Evolutionary conservation across 2,113 vertebrate species (phyloP).

Genomic region (Polypterus senegalus): DNA sequence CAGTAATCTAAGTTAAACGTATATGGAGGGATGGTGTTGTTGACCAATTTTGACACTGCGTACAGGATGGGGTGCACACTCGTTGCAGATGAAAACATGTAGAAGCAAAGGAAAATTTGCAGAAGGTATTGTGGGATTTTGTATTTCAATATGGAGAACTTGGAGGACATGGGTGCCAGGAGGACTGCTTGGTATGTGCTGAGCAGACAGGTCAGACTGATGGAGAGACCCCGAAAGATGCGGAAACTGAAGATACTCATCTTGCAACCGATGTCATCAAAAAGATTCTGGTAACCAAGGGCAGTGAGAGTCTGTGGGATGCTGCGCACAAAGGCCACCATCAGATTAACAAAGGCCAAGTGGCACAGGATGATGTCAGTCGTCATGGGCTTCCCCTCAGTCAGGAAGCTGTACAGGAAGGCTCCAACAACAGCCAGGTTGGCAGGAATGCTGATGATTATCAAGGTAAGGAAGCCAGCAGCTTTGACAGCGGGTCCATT

Average conservation of each 20-base stretch:
- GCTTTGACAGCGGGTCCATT: slow-evolving; percentile 5
- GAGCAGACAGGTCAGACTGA: slow-evolving; percentile 58
- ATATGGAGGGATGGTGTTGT: slow-evolving; percentile 43
- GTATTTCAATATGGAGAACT: slow-evolving; percentile 34
- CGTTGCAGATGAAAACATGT: slow-evolving; percentile 50
- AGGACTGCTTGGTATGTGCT: slow-evolving; percentile 52
- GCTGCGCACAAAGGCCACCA: slow-evolving; percentile 48
- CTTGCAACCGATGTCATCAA: slow-evolving; percentile 49
- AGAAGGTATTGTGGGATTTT: slow-evolving; percentile 36
- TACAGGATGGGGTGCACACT: slow-evolving; percentile 45
- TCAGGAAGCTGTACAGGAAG: slow-evolving; percentile 42
- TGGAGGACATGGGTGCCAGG: slow-evolving; percentile 29
- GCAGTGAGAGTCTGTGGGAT: slow-evolving; percentile 55
- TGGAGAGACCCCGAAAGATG: slow-evolving; percentile 46
- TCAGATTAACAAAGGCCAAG: slow-evolving; percentile 50
- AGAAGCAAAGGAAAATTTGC: slow-evolving; percentile 46
- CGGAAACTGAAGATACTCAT: slow-evolving; percentile 53
- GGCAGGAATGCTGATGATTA: slow-evolving; percentile 16
- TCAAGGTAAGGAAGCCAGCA: slow-evolving; percentile 10
- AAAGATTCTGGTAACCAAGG: slow-evolving; percentile 42
- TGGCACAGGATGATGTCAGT: slow-evolving; percentile 58
- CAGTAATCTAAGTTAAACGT: slow-evolving; percentile 60
- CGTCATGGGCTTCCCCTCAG: slow-evolving; percentile 40
- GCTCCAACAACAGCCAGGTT: slow-evolving; percentile 12
- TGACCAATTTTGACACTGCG: slow-evolving; percentile 36